Base-by-base conservation (phyloP, 37 sponge, comb jelly and placozoan species). In the Ianthella basta region DNA sequence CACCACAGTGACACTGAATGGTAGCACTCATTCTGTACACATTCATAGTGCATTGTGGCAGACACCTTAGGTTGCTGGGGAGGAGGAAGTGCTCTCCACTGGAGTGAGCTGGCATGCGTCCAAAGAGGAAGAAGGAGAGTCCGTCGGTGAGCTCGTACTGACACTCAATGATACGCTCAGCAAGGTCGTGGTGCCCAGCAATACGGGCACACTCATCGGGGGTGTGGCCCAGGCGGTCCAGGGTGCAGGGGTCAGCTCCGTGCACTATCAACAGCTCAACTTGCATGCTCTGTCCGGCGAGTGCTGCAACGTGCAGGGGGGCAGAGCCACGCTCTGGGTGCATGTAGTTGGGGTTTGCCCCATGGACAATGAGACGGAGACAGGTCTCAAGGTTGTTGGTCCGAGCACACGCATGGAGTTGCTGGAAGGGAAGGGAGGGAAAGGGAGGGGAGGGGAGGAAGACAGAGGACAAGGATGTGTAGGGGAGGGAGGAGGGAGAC, bases 131-230 rank as follows among this genome's bases (percentile, higher is more conserved):
- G 89, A 70, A 87, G 36, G 90, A 83, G 53, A 98, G 88, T 57
- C 93, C 89, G 79, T 96, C 96, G 12, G 95, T 92, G 15, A 96
- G 79, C 66, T 96, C 96, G 83, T 98, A 98, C 79, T 98, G 99
- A 77, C 88, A 89, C 80, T 96, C 97, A 18, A 93, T 91, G 34
- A 96, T 89, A 20, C 97, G 61, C 50, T 96, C 97, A 18, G 97
- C 97, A 78, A 93, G 53, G 56, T 91, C 82, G 64, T 96, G 97
- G 81, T 96, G 93, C 15, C 97, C 97, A 36, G 94, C 97, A 27
- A 96, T 96, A 33, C 96, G 82, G 2, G 99, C 99, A 88, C 95
- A 94, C 78, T 98, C 99, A 33, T 94, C 97, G n/a, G 99, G 92
- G 53, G 96, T 98, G 87, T 94, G 95, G n/a, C 97, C 97, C 19